A percentile compares a stretch with the other conserved stretches of the same genome.
phyloP scores from a whole-genome alignment of 2,797 vertebrate species.

The Heliangelus exortis region DNA sequence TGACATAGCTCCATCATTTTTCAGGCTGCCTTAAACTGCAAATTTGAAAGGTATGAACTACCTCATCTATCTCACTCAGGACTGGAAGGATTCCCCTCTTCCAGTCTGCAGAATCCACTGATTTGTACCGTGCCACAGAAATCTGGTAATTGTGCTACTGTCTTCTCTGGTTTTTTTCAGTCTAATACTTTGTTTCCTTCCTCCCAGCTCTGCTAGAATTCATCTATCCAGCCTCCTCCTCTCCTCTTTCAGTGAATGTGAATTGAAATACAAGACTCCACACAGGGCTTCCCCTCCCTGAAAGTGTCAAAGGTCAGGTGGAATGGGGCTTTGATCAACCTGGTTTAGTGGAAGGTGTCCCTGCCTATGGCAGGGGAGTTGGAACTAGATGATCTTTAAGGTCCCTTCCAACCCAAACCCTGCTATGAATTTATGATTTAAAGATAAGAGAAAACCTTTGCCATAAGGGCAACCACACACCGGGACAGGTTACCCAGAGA shows the following conservation, averaged over 20 bases:
- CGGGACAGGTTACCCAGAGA: neutral
- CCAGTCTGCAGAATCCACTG: neutral
- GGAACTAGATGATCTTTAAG: too few species aligned
- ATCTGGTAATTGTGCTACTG: neutral
- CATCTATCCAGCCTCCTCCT: neutral
- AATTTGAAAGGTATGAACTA: conserved; percentile 18
- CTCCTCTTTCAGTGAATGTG: neutral
- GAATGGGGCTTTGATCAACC: too few species aligned
- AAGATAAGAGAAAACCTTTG: neutral
- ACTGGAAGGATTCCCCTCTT: conserved; percentile 48
- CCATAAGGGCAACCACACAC: neutral
- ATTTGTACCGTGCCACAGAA: neutral
- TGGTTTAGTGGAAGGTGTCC: too few species aligned
- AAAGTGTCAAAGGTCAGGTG: too few species aligned
- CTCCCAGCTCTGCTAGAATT: neutral
- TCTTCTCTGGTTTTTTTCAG: neutral
- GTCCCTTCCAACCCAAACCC: too few species aligned
- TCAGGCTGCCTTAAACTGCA: conserved; percentile 6
- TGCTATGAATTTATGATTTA: neutral
- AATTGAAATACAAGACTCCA: neutral
- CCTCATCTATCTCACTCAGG: conserved; percentile 2
- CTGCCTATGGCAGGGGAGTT: too few species aligned
- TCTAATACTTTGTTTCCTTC: neutral
- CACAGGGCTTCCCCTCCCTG: too few species aligned
- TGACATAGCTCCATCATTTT: neutral